Evolutionary conservation across 2,888 invertebrate species (phyloP), one percentile per base, ranked within the genome.

Genomic region (Cylloceria caligata): DNA sequence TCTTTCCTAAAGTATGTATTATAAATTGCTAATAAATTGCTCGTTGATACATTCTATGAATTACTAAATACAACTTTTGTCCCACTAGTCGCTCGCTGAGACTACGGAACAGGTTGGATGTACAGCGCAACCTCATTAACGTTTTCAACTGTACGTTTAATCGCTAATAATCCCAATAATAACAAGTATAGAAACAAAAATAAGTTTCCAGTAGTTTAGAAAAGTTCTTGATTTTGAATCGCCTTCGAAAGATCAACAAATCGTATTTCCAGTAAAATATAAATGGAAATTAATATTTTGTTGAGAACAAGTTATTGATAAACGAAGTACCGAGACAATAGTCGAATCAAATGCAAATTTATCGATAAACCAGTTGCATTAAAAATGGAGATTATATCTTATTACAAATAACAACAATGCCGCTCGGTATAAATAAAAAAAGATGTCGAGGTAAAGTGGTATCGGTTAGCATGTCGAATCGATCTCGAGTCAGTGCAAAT

Each of bases 401-500:
- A 39, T 65, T 19, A 34, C 36, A 39, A 65, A 24, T 64, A 42
- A n/a, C 47, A 65, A 49, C 47, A 60, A 36, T 79, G 52, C 55
- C 30, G 27, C 11, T 30, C 30, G 62, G 42, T 19, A 55, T n/a
- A 71, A 47, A n/a, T 21, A 34, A 21, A 52, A 3, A 6, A 21
- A n/a, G 24, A 52, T 24, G 24, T 52, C 21, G n/a, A 39, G 49
- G 34, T n/a, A 52, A 16, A 52, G 19, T 68, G 6, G 52, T 30
- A 1, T 21, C 34, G 16, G 30, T 45, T 65, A 39, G 9, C 21
- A 55, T 55, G 24, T 55, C 34, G 42, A 73, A 60, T 80, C 42
- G 68, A 68, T 73, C 52, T 19, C 47, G 11, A 71, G 65, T 65
- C 78, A 71, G 55, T 55, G 62, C 34, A 42, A 73, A 73, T 67